Evolutionary conservation across 2,888 invertebrate species (phyloP).

Genomic region (Eubasilissa splendida): DNA sequence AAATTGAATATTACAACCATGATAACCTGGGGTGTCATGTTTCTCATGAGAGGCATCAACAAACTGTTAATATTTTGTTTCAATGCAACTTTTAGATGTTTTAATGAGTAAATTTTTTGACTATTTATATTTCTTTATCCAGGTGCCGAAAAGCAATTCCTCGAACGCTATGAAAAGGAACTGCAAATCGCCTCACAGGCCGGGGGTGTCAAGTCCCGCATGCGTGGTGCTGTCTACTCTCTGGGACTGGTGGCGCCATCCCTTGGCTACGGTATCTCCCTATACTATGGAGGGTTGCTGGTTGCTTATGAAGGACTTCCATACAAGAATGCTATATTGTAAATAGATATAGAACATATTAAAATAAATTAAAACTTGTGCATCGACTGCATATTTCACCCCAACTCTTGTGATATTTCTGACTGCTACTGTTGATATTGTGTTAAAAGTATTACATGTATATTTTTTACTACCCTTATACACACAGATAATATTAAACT

Average conservation of each 20-base stretch:
- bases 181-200: slow-evolving; percentile 66
- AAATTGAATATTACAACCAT: too few relatives aligned
- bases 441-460: too few relatives aligned
- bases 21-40: too few relatives aligned
- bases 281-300: slow-evolving; percentile 81
- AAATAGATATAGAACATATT: slow-evolving; percentile 61
- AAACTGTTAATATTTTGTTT: too few relatives aligned
- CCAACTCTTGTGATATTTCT: too few relatives aligned
- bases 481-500: too few relatives aligned
- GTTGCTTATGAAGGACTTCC: slow-evolving; percentile 75
- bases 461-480: too few relatives aligned
- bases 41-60: too few relatives aligned
- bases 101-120: neutral
- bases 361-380: too few relatives aligned
- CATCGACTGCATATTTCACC: too few relatives aligned
- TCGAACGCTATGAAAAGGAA: slow-evolving; percentile 69
- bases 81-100: too few relatives aligned
- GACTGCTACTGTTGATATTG: too few relatives aligned
- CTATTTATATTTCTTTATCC: slow-evolving; percentile 46
- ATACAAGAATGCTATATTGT: slow-evolving; percentile 81
- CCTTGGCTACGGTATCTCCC: slow-evolving; percentile 79
- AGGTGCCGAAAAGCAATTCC: slow-evolving; percentile 72
- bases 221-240: slow-evolving; percentile 80
- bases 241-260: slow-evolving; percentile 80
- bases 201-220: slow-evolving; percentile 67